Conservation (phyloP, 2,888 invertebrate genomes). For the Chelonus formosanus region DNA sequence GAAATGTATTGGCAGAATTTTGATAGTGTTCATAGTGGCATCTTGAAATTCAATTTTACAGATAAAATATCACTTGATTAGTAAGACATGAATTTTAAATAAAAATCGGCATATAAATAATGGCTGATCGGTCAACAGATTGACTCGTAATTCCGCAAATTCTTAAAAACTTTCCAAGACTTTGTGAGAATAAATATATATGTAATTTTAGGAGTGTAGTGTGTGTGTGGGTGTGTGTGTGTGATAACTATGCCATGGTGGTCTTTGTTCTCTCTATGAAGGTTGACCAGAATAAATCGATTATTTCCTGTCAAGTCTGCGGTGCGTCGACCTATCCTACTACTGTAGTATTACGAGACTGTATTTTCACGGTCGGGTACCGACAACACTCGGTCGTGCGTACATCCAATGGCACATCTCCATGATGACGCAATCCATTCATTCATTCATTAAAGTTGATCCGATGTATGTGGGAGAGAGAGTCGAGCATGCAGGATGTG, state of each 20-base stretch:
- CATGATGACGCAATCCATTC: constrained; percentile 61
- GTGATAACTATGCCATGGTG: constrained; percentile 8
- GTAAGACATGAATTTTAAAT: constrained; percentile 26
- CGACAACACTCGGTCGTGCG: constrained; percentile 27
- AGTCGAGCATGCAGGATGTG: constrained; percentile 43
- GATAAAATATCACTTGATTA: constrained; percentile 11
- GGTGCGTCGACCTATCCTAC: constrained; percentile 30
- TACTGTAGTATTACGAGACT: constrained; percentile 27
- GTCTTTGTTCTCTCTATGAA: constrained; percentile 5
- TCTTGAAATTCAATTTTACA: constrained; percentile 4
- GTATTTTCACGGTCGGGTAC: constrained; percentile 33
- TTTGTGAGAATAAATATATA: no score
- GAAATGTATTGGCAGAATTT: not conserved
- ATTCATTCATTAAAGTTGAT: constrained; percentile 49
- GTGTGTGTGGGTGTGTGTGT: not conserved
- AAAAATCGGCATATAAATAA: constrained; percentile 25
- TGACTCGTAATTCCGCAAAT: not conserved
- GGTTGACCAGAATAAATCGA: constrained; percentile 37
- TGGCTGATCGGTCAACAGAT: not conserved
- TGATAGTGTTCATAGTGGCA: not conserved
- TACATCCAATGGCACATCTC: constrained; percentile 29
- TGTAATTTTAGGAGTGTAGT: no score
- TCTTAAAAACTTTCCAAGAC: not conserved
- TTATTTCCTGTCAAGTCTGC: constrained; percentile 16
- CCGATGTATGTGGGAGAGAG: constrained; percentile 25